Base-by-base conservation (phyloP, 1,140 invertebrate species). In the Pissodes strobi region DNA sequence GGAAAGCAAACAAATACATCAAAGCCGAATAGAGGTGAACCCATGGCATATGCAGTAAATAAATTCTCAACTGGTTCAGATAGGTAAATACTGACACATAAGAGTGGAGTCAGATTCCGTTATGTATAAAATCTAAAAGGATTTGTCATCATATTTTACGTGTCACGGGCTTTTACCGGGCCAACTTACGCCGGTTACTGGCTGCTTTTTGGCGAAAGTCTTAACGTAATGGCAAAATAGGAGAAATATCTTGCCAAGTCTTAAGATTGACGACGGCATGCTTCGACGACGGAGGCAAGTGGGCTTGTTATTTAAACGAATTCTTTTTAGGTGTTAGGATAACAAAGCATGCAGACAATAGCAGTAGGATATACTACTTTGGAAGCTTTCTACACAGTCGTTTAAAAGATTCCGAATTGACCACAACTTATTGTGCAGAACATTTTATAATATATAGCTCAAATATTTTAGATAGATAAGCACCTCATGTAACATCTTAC, bases 131-230 rank as follows among this genome's bases (percentile, higher is more conserved):
- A 52, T 53, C 17, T 17, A 53, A 37, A 39, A 37, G 51, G 27
- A 61, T 61, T 51, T 61, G 45, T 61, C 58, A 61, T 41, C 46
- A 61, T 51, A 61, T 61, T 61, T 61, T 27, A 61, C 37, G 46
- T 51, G 58, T 61, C 43, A 61, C 58, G 34, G 58, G 58, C 58
- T 61, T 61, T 61, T 61, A 61, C 30, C 58, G 58, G 41, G 15
- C 57, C 43, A 59, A 59, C 41, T 59, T 41, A 34, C 52, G 52
- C 52, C 43, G 17, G 49, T 52, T 34, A 23, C 49, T 52, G 27
- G 13, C 34, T 51, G 48, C 58, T 22, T 61, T 60, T 61, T 61
- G 46, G 58, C 56, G 43, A 59, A 59, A 59, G n/a, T 51, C 58
- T 39, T 61, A 51, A 51, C 17, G 21, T 61, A 38, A 37, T 61